Base-by-base conservation (phyloP, 2,888 invertebrate genomes). In the Sminthurides aquaticus region DNA sequence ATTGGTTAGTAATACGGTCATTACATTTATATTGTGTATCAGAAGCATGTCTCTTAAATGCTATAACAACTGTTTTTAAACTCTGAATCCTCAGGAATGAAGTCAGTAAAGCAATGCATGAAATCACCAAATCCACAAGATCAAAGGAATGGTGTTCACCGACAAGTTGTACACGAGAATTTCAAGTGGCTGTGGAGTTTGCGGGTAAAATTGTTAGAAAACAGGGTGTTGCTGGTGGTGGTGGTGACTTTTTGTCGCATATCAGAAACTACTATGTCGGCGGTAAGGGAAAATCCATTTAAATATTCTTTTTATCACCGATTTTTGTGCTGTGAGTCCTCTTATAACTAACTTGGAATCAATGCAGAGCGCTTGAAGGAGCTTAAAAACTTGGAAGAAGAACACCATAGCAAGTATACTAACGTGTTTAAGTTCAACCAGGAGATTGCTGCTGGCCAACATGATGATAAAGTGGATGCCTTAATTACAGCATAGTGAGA, bases 161-260 rank as follows among this genome's bases (percentile, higher is more conserved):
- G 26, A 27, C 22, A 1, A 59, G 48, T 34, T 64, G 64, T 20
- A 29, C 54, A 1, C 34, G 64, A 2, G 59, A 64, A 34, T 64
- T 54, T 55, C 64, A 64, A 11, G n/a, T n/a, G 18, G 54, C 59
- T n/a, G 54, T 64, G 54, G 64, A 64, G 26, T 52, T 57, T 28
- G 59, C 52, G n/a, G 60, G 59, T 1, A 59, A 52, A 48, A 27
- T 54, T n/a, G 34, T 64, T 2, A n/a, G 60, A 26, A 59, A 64
- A 48, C 54, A 55, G 20, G 60, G 60, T 11, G 58, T 58, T 34
- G 43, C 20, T 3, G 61, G 54, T 34, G 55, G 20, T 18, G 61
- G 54, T 1, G 43, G 27, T 24, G 54, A 59, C 26, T 20, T 60
- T n/a, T 56, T 60, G 15, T 1, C 43, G 2, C 29, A 52, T 2